phyloP scores from a whole-genome alignment of 1,140 invertebrate genomes.

The Trypoxylus dichotomus region DNA sequence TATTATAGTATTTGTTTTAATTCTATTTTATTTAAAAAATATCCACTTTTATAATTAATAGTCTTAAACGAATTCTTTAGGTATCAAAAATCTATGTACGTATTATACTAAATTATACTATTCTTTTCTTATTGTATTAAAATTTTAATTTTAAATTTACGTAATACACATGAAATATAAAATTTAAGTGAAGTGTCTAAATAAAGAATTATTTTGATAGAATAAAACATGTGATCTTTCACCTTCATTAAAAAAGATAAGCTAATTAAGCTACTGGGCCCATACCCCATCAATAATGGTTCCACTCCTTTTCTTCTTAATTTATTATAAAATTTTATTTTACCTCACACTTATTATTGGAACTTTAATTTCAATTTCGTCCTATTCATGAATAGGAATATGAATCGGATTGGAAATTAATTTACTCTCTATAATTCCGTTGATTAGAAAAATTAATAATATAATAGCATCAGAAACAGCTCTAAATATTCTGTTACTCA shows the following conservation, averaged over 20 bases:
- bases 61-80: conserved; percentile 58
- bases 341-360: conserved; percentile 53
- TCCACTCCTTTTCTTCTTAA: conserved; percentile 55
- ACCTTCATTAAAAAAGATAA: conserved; percentile 53
- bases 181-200: conserved; percentile 57
- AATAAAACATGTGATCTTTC: conserved; percentile 57
- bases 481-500: conserved; percentile 58
- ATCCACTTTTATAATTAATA: too few species aligned
- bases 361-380: conserved; percentile 56
- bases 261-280: conserved; percentile 57
- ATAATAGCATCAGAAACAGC: conserved; percentile 53
- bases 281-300: conserved; percentile 57
- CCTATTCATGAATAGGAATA: conserved; percentile 56
- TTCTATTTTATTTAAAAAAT: too few species aligned
- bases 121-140: conserved; percentile 34
- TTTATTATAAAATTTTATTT: conserved; percentile 57
- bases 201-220: conserved; percentile 59
- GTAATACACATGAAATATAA: neutral
- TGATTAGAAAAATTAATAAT: conserved; percentile 55
- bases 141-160: neutral
- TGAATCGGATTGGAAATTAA: conserved; percentile 63
- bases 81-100: conserved; percentile 60
- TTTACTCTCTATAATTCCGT: conserved; percentile 57
- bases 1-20: too few species aligned
- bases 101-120: conserved; percentile 58